These are phyloP conservation scores for Phymastichus coffea DNA, from an alignment of 1,140 invertebrate genomes.

Conservation along the genomic window DNA sequence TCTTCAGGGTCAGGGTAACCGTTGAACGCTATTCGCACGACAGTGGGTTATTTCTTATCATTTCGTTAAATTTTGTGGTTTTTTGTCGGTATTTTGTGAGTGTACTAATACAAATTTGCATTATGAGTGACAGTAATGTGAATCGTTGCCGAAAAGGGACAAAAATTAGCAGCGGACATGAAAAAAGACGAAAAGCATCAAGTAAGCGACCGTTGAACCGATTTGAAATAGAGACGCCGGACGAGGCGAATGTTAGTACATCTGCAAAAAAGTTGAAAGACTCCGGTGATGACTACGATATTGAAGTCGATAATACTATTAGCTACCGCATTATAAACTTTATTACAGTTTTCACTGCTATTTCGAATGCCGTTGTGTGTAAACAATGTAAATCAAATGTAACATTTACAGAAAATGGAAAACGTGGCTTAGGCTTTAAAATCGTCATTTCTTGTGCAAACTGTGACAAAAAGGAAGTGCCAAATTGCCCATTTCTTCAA, in stretches of 20 bases:
- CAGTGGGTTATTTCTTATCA: no score
- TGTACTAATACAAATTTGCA: no score
- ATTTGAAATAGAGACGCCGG: constrained; percentile 18
- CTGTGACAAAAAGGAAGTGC: background rate
- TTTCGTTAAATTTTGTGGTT: no score
- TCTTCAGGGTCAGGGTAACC: no score
- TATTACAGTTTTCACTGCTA: constrained; percentile 1
- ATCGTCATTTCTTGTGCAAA: background rate
- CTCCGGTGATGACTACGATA: background rate
- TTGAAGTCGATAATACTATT: background rate
- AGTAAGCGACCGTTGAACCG: constrained; percentile 17
- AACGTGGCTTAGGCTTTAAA: background rate
- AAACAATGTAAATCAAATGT: constrained; percentile 2
- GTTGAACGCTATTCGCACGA: no score
- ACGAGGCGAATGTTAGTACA: constrained; percentile 21
- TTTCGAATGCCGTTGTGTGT: constrained; percentile 12
- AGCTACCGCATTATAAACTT: constrained; percentile 18
- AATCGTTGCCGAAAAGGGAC: no score
- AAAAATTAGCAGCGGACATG: no score
- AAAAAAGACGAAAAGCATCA: constrained; percentile 22
- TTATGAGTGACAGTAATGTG: no score
- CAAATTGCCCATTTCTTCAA: background rate
- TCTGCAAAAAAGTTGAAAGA: constrained; percentile 21
- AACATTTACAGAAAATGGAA: no score
- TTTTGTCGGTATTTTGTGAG: no score